Evolutionary conservation across 2,113 vertebrate genomes (phyloP), one percentile per base, ranked within the genome.

Genomic region (Kryptolebias marmoratus): DNA sequence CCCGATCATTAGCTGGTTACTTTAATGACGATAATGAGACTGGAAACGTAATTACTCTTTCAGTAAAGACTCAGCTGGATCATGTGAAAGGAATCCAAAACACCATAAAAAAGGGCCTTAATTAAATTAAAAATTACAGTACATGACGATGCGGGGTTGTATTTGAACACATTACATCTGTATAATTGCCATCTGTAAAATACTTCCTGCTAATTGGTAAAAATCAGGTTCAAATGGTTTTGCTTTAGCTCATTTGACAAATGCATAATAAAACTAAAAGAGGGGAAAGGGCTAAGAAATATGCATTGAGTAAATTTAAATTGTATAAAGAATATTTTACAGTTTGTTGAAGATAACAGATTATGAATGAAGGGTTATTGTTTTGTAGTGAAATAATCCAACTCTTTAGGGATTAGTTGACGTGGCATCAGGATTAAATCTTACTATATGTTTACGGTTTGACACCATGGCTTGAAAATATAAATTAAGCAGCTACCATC

Each of bases 1-100:
- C 85, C 69, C 42, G 82, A 76, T 87, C 77, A 84, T 82, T 84
- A 85, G 82, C 81, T 81, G 71, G 83, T 88, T 85, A 86, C 86
- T 82, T 83, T 86, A 84, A 84, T 80, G 83, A 88, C 36, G 66
- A 86, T 89, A 88, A 91, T 91, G 82, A 92, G 82, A 72, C 89
- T 90, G 73, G 69, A 77, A 78, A 79, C 80, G 88, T 85, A 90
- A 90, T 91, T 86, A 81, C 64, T 72, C 76, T 88, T 86, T 90
- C 82, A 89, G 89, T 84, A 82, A 73, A 78, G 39, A 13, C 39
- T 61, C 56, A 61, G 54, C 69, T 49, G 56, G 82, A 68, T 87
- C 80, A 92, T n/a, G 31, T 61, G 58, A 67, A 80, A 88, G 70
- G 58, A 89, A 92, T 91, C 74, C 78, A 69, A 86, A 89, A 91